Conservation (phyloP, 2,113 vertebrate genomes). For the Tachysurus fulvidraco region DNA sequence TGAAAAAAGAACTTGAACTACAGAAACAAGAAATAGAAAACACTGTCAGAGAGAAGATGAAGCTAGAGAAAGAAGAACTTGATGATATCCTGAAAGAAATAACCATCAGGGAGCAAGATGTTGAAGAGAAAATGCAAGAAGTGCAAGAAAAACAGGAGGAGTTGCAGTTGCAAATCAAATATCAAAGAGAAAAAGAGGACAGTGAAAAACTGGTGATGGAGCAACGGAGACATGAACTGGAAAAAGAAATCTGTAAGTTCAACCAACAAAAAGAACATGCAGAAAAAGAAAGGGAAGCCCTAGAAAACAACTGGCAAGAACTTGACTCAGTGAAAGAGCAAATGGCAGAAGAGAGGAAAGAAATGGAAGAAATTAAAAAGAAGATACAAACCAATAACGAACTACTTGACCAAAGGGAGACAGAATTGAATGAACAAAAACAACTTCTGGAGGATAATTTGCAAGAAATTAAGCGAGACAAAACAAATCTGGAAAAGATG, state of each 20-base stretch:
- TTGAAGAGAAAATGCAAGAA: too few relatives aligned
- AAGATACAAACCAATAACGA: not conserved
- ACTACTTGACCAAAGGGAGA: not conserved
- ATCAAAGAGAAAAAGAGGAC: too few relatives aligned
- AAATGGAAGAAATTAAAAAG: too few relatives aligned
- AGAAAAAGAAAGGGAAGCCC: too few relatives aligned
- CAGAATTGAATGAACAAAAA: too few relatives aligned
- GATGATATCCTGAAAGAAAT: not conserved
- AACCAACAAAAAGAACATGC: not conserved
- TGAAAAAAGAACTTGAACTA: conserved; percentile 30
- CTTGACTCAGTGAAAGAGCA: too few relatives aligned
- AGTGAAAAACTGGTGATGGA: too few relatives aligned
- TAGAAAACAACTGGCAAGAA: not conserved
- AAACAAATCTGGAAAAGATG: not conserved
- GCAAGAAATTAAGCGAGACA: too few relatives aligned
- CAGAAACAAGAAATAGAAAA: not conserved
- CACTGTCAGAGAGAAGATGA: not conserved
- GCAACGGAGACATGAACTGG: conserved; percentile 13
- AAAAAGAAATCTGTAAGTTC: not conserved
- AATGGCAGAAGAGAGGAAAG: too few relatives aligned
- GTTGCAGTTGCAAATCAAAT: not conserved
- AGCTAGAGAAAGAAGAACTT: conserved; percentile 24
- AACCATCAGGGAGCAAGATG: not conserved
- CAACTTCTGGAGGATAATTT: too few relatives aligned
- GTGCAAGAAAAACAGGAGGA: conserved; percentile 12